These are phyloP conservation scores for Odiellus spinosus DNA, from an alignment of 2,888 invertebrate species.

Conservation along the genomic window DNA sequence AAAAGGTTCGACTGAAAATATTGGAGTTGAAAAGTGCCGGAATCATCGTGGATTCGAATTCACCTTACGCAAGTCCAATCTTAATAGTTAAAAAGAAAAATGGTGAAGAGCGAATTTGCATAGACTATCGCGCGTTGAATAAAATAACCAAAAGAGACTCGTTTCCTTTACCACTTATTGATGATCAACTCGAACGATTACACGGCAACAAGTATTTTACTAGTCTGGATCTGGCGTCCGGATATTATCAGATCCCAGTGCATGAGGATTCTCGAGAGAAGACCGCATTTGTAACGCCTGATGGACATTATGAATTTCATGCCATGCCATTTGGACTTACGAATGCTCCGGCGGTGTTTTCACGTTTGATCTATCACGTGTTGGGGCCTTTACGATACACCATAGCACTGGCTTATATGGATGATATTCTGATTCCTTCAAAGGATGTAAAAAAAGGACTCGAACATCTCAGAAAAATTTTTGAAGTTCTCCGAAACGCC, in stretches of 20 bases:
- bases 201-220: slow-evolving; percentile 1
- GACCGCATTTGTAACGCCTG: slow-evolving; percentile 2
- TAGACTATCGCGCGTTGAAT: slow-evolving; percentile 4
- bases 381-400: neutral
- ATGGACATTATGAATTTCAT: neutral
- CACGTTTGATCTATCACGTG: neutral
- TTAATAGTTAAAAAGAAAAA: slow-evolving; percentile 6
- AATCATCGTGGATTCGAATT: neutral
- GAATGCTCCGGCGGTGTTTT: neutral
- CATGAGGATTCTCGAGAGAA: neutral
- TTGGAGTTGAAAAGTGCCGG: neutral
- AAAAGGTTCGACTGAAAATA: too few species aligned
- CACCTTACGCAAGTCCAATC: neutral
- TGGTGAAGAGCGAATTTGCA: neutral
- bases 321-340: slow-evolving; percentile 2
- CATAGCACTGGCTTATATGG: too few species aligned
- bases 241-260: slow-evolving; percentile 2
- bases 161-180: slow-evolving; percentile 4
- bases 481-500: neutral
- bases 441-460: neutral
- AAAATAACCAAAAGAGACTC: neutral
- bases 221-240: slow-evolving; percentile 3
- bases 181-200: slow-evolving; percentile 1
- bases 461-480: neutral
- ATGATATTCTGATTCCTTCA: neutral